These are phyloP conservation scores for Umimayanthus kanabou DNA, from an alignment of 92 coral and sea anemone species.

Conservation along the genomic window DNA sequence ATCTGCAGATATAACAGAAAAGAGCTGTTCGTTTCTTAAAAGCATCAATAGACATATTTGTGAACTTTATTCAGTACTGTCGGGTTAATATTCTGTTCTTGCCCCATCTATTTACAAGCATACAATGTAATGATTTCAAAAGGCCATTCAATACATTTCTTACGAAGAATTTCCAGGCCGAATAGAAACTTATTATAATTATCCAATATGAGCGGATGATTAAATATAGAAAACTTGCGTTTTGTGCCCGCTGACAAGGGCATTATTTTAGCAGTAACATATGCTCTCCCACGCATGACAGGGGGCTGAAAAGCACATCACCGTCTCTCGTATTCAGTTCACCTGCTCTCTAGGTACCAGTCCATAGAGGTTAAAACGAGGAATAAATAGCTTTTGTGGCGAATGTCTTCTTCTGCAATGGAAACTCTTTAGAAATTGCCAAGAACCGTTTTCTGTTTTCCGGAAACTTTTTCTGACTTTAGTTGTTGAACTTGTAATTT, in stretches of 20 bases:
- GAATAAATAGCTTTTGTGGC: not conserved
- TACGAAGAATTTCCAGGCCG: not conserved
- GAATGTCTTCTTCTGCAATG: not conserved
- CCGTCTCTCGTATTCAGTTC: not conserved
- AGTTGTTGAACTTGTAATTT: too few relatives aligned
- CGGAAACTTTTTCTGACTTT: not conserved
- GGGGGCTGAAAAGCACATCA: not conserved
- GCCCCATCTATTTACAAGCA: not conserved
- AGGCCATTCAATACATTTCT: not conserved
- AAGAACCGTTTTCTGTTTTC: too few relatives aligned
- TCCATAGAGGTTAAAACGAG: too few relatives aligned
- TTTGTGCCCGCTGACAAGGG: slow-evolving; percentile 29
- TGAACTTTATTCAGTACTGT: not conserved
- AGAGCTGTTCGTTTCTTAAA: not conserved
- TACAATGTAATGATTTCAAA: not conserved
- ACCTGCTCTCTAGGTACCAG: slow-evolving; percentile 5
- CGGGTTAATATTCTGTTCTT: not conserved
- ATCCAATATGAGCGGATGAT: slow-evolving; percentile 9
- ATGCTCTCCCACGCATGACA: slow-evolving; percentile 31
- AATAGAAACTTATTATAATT: not conserved
- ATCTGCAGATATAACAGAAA: not conserved
- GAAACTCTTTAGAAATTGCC: not conserved
- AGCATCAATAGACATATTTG: too few relatives aligned
- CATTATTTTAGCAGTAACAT: slow-evolving; percentile 16
- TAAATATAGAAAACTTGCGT: not conserved